Percentiles rank a stretch among this genome's conserved stretches.
Evolutionary conservation across 2,888 invertebrate species (phyloP).

Genomic region (Allygus modestus): DNA sequence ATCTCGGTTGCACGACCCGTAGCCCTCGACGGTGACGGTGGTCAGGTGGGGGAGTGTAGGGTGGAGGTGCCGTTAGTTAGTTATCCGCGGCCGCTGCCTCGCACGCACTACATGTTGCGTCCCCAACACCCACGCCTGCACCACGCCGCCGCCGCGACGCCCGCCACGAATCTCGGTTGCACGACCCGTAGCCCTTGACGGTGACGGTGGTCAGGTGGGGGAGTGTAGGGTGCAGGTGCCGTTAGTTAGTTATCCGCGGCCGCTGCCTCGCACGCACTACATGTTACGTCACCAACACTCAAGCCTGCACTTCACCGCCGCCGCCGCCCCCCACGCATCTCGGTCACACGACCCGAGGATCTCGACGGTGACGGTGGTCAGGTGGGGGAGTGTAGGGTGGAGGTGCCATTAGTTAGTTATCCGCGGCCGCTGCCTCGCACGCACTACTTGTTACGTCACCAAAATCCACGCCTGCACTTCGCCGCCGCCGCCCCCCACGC

Average conservation of each 20-base stretch:
- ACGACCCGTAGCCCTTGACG: too few relatives aligned
- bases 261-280: neutral
- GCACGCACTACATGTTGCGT: conserved; percentile 21
- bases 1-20: neutral
- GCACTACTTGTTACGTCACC: conserved; percentile 1
- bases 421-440: neutral
- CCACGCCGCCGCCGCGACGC: too few relatives aligned
- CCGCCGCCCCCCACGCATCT: neutral
- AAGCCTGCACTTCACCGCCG: too few relatives aligned
- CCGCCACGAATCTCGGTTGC: neutral
- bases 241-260: too few relatives aligned
- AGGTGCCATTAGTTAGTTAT: too few relatives aligned
- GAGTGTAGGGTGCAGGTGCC: neutral
- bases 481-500: neutral
- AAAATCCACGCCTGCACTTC: neutral
- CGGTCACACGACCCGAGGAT: too few relatives aligned
- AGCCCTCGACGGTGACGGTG: too few relatives aligned
- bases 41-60: too few relatives aligned
- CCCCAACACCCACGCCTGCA: neutral
- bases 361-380: too few relatives aligned
- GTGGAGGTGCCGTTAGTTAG: too few relatives aligned
- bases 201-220: too few relatives aligned
- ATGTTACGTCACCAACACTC: neutral
- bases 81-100: neutral
- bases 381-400: too few relatives aligned